phyloP scores from a whole-genome alignment of 2,797 vertebrate species.

The Miichthys miiuy region DNA sequence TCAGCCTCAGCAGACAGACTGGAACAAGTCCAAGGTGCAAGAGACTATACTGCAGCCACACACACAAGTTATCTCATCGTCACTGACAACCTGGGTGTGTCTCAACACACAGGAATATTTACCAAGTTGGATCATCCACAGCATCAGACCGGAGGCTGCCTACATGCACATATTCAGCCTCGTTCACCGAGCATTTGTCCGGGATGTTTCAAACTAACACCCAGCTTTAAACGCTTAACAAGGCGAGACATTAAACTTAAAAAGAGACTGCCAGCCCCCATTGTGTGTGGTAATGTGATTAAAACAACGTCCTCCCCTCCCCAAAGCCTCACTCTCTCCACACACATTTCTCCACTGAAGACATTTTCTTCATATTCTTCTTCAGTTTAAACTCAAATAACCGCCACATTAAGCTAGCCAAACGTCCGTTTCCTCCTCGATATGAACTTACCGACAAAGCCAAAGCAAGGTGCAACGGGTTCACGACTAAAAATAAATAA shows the following conservation, averaged over 20 bases:
- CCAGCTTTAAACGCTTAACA: background rate
- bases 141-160: slow-evolving; percentile 37
- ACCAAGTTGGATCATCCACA: slow-evolving; percentile 68
- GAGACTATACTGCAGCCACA: slow-evolving; percentile 62
- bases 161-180: background rate
- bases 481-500: slow-evolving; percentile 18
- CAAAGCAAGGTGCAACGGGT: slow-evolving; percentile 69
- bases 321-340: background rate
- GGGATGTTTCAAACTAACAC: slow-evolving; percentile 20
- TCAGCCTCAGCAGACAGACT: slow-evolving; percentile 43
- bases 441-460: slow-evolving; percentile 58
- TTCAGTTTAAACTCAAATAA: slow-evolving; percentile 11
- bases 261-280: slow-evolving; percentile 1
- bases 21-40: slow-evolving; percentile 57
- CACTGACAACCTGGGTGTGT: slow-evolving; percentile 85
- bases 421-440: background rate
- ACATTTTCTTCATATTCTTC: background rate
- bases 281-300: slow-evolving; percentile 46
- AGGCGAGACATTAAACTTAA: slow-evolving; percentile 51
- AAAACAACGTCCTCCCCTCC: slow-evolving; percentile 23
- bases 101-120: slow-evolving; percentile 71
- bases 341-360: slow-evolving; percentile 2
- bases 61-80: slow-evolving; percentile 79
- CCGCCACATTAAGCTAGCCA: background rate
- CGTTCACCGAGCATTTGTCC: background rate